These are phyloP conservation scores for Mya arenaria DNA, from an alignment of 1,140 invertebrate species.

Conservation along the genomic window DNA sequence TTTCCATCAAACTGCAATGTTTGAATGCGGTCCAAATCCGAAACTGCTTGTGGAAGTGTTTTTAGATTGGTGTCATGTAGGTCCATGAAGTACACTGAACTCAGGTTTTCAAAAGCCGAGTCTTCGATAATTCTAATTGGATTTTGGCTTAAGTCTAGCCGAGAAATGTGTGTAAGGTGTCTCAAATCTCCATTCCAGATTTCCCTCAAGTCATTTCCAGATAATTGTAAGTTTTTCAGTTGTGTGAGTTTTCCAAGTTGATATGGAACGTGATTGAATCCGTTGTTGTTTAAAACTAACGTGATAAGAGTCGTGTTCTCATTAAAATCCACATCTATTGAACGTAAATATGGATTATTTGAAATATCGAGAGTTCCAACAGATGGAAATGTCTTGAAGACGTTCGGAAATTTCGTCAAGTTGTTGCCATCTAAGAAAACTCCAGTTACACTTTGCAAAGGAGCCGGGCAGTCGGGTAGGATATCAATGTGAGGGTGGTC, in stretches of 20 bases:
- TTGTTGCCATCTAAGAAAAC: neutral
- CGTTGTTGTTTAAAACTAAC: neutral
- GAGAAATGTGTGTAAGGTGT: constrained; percentile 7
- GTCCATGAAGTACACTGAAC: neutral
- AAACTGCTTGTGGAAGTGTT: neutral
- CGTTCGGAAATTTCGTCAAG: neutral
- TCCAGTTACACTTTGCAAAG: neutral
- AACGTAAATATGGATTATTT: neutral
- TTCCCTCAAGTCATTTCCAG: constrained; percentile 12
- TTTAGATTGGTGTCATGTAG: neutral
- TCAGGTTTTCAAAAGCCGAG: neutral
- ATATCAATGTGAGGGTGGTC: neutral
- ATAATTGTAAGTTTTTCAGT: neutral
- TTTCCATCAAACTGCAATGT: constrained; percentile 10
- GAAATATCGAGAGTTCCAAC: neutral
- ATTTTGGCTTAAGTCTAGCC: constrained; percentile 6
- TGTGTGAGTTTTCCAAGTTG: constrained; percentile 4
- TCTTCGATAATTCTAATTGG: neutral
- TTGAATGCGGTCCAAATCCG: neutral
- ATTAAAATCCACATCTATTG: neutral
- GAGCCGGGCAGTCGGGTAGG: neutral
- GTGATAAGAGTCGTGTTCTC: neutral
- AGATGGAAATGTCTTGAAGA: neutral
- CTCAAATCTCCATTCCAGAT: neutral
- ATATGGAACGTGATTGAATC: neutral